Conservation (phyloP, 2,888 invertebrate genomes). For the Erebia ligea region DNA sequence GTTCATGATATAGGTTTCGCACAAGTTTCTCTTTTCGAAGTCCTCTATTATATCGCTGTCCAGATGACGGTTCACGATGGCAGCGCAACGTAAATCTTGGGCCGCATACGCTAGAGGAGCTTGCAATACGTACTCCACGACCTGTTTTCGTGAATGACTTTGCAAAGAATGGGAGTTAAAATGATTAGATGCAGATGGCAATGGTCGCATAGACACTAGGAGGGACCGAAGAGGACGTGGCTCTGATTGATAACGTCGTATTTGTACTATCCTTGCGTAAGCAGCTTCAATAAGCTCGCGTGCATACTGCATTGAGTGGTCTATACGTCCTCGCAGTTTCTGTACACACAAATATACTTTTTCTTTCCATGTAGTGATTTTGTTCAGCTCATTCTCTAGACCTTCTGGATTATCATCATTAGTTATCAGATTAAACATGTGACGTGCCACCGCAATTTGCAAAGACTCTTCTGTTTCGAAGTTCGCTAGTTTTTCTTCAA, state of each 20-base stretch:
- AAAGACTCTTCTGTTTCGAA: conserved; percentile 45
- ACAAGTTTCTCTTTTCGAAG: conserved; percentile 54
- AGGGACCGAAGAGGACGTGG: conserved; percentile 48
- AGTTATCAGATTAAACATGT: conserved; percentile 48
- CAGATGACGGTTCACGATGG: conserved; percentile 56
- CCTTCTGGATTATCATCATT: conserved; percentile 29
- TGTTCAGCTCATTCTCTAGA: conserved; percentile 36
- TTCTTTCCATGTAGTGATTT: conserved; percentile 46
- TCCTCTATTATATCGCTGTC: conserved; percentile 47
- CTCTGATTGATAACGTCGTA: conserved; percentile 40
- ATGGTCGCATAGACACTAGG: conserved; percentile 49
- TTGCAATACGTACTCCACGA: conserved; percentile 52
- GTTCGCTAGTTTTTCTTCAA: conserved; percentile 44
- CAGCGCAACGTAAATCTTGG: conserved; percentile 51
- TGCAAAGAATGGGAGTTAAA: conserved; percentile 46
- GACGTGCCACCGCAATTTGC: conserved; percentile 47
- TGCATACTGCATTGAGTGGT: conserved; percentile 56
- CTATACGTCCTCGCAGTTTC: conserved; percentile 47
- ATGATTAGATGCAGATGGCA: conserved; percentile 24
- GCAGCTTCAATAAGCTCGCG: conserved; percentile 52
- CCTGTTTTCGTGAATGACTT: conserved; percentile 46
- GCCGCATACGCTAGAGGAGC: conserved; percentile 48
- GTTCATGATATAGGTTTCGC: conserved; percentile 55
- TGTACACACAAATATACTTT: conserved; percentile 52
- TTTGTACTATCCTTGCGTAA: conserved; percentile 47